phyloP scores from a whole-genome alignment of 2,797 vertebrate genomes.

The Eremophila alpestris region DNA sequence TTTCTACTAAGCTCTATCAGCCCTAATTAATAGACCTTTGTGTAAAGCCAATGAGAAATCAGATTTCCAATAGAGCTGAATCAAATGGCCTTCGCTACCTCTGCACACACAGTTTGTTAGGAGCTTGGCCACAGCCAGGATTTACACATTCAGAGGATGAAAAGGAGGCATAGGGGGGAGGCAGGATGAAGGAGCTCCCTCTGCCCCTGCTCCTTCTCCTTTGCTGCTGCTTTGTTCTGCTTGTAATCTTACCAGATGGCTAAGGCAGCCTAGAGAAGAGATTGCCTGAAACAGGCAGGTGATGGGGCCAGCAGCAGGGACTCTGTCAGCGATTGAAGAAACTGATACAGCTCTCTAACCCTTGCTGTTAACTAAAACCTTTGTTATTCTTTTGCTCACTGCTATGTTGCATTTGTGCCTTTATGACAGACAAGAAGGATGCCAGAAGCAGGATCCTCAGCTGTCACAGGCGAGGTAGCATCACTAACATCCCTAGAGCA shows the following conservation, averaged over 20 bases:
- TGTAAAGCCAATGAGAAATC: constrained; percentile 76
- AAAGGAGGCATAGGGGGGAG: not conserved
- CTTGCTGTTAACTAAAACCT: constrained; percentile 11
- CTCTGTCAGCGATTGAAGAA: not conserved
- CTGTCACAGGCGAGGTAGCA: not conserved
- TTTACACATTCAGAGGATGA: constrained; percentile 39
- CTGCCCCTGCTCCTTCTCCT: not conserved
- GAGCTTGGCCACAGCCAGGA: constrained; percentile 21
- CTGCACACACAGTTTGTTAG: constrained; percentile 53
- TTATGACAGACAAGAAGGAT: not conserved
- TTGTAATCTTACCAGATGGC: constrained; percentile 62
- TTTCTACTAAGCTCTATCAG: constrained; percentile 76
- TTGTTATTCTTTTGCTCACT: constrained; percentile 4
- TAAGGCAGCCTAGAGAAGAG: constrained; percentile 41
- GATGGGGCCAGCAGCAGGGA: constrained; percentile 52
- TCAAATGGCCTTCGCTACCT: constrained; percentile 73
- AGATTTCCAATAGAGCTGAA: constrained; percentile 75
- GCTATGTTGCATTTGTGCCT: not conserved
- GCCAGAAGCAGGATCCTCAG: not conserved
- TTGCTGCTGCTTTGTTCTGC: constrained; percentile 57
- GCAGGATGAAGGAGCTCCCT: not conserved
- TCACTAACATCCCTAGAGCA: not conserved
- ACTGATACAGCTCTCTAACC: constrained; percentile 1
- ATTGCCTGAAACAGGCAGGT: constrained; percentile 54
- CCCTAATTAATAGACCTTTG: constrained; percentile 81